Percentiles rank a stretch among this genome's conserved stretches.
These are phyloP conservation scores for Hemistola chrysoprasaria DNA, from an alignment of 2,888 invertebrate genomes.

Conservation along the genomic window DNA sequence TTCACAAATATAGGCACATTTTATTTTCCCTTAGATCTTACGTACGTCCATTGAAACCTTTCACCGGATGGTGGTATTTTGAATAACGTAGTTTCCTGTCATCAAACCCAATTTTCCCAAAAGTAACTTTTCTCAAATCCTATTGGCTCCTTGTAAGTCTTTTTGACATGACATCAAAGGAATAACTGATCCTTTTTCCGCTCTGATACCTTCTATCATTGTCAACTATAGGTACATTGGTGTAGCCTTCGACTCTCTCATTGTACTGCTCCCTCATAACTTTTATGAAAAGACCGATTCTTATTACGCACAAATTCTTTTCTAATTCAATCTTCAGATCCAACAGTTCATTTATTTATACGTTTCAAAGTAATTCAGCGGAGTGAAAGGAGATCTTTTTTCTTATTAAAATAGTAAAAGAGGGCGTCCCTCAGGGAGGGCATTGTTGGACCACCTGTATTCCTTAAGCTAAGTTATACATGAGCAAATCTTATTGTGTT, in stretches of 20 bases:
- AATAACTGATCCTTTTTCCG: constrained; percentile 74
- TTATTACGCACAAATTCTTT: constrained; percentile 72
- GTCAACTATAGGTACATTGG: constrained; percentile 57
- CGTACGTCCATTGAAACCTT: constrained; percentile 23
- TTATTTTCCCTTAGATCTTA: constrained; percentile 14
- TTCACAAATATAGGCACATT: constrained; percentile 6
- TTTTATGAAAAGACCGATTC: constrained; percentile 71
- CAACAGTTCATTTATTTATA: constrained; percentile 71
- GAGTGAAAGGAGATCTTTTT: constrained; percentile 56
- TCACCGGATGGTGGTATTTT: constrained; percentile 24
- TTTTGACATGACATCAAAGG: constrained; percentile 74
- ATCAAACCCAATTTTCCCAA: constrained; percentile 39
- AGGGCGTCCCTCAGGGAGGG: constrained; percentile 38
- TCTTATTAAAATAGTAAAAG: constrained; percentile 78
- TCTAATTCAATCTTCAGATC: constrained; percentile 76
- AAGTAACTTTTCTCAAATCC: constrained; percentile 39
- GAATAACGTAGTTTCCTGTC: constrained; percentile 28
- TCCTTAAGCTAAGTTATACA: constrained; percentile 58
- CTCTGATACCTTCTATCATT: constrained; percentile 68
- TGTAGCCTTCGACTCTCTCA: constrained; percentile 55
- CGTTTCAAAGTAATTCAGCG: constrained; percentile 72
- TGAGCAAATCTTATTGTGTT: constrained; percentile 74
- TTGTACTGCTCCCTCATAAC: constrained; percentile 65
- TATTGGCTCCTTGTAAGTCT: constrained; percentile 45
- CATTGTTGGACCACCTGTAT: constrained; percentile 76